Evolutionary conservation across 2,113 vertebrate genomes (phyloP).

Genomic region (Micronisus gabar): DNA sequence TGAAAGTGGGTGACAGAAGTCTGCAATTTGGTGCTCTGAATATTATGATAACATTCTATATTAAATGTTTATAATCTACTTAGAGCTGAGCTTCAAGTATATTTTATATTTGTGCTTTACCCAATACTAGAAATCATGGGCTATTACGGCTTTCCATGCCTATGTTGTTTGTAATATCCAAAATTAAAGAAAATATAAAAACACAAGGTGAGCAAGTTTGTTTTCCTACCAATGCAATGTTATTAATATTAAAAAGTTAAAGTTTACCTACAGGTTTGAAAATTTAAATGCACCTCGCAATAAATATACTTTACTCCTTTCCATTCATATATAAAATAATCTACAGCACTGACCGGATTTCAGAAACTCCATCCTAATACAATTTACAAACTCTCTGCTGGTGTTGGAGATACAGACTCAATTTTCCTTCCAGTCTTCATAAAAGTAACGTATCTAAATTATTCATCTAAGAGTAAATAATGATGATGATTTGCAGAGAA

Average conservation of each 20-base stretch:
- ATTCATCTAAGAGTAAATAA: constrained; percentile 48
- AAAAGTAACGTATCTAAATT: constrained; percentile 60
- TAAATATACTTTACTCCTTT: constrained; percentile 31
- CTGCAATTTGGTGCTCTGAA: constrained; percentile 97
- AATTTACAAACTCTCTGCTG: constrained; percentile 57
- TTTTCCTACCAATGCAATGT: not conserved
- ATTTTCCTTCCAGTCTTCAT: constrained; percentile 21
- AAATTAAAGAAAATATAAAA: constrained; percentile 66
- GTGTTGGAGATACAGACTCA: constrained; percentile 10
- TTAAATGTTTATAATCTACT: constrained; percentile 99
- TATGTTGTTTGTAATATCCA: constrained; percentile 63
- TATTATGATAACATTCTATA: constrained; percentile 99
- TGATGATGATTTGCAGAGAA: constrained; percentile 9
- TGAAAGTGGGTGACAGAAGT: constrained; percentile 95
- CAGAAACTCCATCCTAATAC: constrained; percentile 50
- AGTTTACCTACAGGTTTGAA: constrained; percentile 35
- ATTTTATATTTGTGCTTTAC: constrained; percentile 92
- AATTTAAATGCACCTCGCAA: constrained; percentile 38
- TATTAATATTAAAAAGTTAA: constrained; percentile 36
- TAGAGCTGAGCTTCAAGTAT: constrained; percentile 93
- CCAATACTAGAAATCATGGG: constrained; percentile 76
- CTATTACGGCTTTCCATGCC: constrained; percentile 63
- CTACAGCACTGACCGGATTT: constrained; percentile 61
- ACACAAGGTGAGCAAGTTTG: constrained; percentile 33
- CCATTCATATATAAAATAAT: constrained; percentile 45